Evolutionary conservation across 1,140 invertebrate genomes (phyloP).

Genomic region (Pollicipes pollicipes): DNA sequence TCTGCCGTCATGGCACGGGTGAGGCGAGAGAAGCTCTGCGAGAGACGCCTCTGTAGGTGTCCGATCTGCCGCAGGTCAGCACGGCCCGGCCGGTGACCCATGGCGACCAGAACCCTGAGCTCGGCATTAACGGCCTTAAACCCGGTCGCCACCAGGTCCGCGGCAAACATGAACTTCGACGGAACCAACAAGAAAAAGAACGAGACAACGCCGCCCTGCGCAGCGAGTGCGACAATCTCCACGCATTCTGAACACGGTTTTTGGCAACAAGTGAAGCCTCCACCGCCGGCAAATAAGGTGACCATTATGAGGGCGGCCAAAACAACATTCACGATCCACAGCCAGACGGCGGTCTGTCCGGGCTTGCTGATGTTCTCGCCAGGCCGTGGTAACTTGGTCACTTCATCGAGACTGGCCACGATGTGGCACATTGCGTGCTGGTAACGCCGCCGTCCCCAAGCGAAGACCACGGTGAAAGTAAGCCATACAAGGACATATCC

Average conservation of each 20-base stretch:
- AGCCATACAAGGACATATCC: background rate
- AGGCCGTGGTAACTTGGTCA: background rate
- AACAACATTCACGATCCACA: background rate
- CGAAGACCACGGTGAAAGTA: background rate
- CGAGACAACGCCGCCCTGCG: background rate
- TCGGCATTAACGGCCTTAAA: background rate
- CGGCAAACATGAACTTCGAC: background rate
- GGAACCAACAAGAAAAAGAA: background rate
- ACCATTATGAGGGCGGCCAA: background rate
- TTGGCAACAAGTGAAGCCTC: background rate
- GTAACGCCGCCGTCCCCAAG: background rate
- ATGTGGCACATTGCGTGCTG: background rate
- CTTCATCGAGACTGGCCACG: background rate
- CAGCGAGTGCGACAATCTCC: background rate
- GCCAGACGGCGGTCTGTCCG: background rate
- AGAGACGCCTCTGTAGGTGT: background rate
- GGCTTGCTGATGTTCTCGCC: background rate
- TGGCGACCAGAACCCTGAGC: background rate
- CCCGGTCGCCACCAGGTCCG: background rate
- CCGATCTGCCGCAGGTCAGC: background rate
- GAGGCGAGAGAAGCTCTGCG: background rate
- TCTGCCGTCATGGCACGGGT: background rate
- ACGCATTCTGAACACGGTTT: background rate
- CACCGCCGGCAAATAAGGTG: background rate
- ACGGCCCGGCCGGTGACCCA: constrained; percentile 26